phyloP scores from a whole-genome alignment of 2,797 vertebrate species.

The Fundulus diaphanus region DNA sequence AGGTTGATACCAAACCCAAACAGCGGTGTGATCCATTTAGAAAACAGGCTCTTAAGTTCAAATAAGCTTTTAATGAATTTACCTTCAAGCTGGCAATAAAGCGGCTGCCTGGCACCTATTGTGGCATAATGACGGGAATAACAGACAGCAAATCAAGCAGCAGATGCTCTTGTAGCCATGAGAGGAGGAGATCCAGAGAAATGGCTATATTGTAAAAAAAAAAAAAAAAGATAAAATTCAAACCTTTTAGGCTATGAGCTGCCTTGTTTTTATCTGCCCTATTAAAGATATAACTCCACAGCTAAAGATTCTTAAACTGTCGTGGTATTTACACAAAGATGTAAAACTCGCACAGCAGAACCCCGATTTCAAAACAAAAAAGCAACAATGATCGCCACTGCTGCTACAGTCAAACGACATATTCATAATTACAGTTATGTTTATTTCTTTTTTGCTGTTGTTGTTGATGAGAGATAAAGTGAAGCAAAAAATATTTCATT shows the following conservation, averaged over 20 bases:
- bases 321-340: too few species aligned
- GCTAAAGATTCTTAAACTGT: too few species aligned
- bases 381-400: too few species aligned
- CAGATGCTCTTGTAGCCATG: background rate
- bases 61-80: conserved; percentile 10
- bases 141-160: background rate
- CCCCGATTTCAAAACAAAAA: too few species aligned
- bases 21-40: conserved; percentile 7
- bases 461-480: too few species aligned
- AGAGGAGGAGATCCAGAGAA: background rate
- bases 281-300: too few species aligned
- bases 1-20: conserved; percentile 1
- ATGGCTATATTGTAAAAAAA: background rate
- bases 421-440: too few species aligned
- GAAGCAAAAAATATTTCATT: too few species aligned
- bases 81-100: conserved; percentile 5
- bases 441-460: too few species aligned
- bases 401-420: too few species aligned
- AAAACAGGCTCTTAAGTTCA: conserved; percentile 17
- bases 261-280: too few species aligned
- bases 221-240: background rate
- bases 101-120: background rate
- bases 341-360: too few species aligned
- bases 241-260: background rate
- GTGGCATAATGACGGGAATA: conserved; percentile 4